Conservation (phyloP, 2,113 vertebrate species). For the Lepisosteus osseus region DNA sequence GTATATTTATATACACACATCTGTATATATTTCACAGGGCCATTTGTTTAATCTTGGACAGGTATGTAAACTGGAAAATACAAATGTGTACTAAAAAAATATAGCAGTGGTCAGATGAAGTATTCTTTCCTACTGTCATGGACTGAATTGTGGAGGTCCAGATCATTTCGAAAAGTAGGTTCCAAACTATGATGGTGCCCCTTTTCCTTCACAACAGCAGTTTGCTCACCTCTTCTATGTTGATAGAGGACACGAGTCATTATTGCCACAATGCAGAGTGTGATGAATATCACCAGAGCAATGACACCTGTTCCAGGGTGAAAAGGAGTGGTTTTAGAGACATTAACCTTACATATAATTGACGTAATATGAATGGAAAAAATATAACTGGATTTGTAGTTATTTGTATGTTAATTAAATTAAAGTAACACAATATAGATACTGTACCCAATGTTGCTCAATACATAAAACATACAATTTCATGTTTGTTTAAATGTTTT, state of each 20-base stretch:
- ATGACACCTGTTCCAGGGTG: slow-evolving; percentile 73
- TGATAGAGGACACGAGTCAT: slow-evolving; percentile 87
- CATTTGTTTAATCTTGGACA: background rate
- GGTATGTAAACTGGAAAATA: slow-evolving; percentile 14
- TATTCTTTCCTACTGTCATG: slow-evolving; percentile 91
- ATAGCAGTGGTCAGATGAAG: slow-evolving; percentile 79
- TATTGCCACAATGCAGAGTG: slow-evolving; percentile 79
- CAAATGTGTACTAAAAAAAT: slow-evolving; percentile 21
- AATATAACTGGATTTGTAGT: too few relatives aligned
- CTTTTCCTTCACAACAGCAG: slow-evolving; percentile 69
- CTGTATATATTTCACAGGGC: background rate
- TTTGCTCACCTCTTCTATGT: slow-evolving; percentile 78
- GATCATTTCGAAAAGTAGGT: slow-evolving; percentile 82
- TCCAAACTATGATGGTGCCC: slow-evolving; percentile 79
- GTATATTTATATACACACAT: too few relatives aligned
- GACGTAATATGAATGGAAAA: too few relatives aligned
- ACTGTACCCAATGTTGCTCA: too few relatives aligned
- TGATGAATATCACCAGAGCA: slow-evolving; percentile 85
- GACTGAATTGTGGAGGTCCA: slow-evolving; percentile 85
- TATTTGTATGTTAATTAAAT: too few relatives aligned
- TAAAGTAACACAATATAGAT: too few relatives aligned
- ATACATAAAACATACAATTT: too few relatives aligned
- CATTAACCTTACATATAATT: too few relatives aligned
- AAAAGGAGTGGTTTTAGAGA: background rate
- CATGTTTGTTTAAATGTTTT: too few relatives aligned